phyloP scores from a whole-genome alignment of 2,888 invertebrate species.

The Leptinotarsa haldemani region DNA sequence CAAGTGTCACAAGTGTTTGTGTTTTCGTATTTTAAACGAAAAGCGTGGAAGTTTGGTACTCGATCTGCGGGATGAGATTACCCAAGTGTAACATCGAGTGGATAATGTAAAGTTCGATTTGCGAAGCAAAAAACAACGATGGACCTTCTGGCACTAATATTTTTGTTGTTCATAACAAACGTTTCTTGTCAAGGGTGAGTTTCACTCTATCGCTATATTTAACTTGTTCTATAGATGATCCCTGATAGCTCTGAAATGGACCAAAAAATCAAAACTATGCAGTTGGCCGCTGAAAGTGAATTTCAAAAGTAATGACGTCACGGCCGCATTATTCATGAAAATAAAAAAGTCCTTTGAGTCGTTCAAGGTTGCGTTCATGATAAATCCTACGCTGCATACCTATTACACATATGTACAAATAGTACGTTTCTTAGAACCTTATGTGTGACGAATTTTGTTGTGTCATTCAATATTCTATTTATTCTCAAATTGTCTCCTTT shows the following conservation, averaged over 20 bases:
- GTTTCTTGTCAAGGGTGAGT: constrained; percentile 8
- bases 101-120: constrained; percentile 3
- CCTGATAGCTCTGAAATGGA: neutral
- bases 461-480: neutral
- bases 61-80: neutral
- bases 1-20: neutral
- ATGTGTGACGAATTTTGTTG: neutral
- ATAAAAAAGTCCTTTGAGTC: constrained; percentile 9
- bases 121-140: neutral
- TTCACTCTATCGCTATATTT: neutral
- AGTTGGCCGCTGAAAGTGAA: neutral
- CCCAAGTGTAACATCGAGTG: neutral
- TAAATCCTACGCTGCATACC: constrained; percentile 9
- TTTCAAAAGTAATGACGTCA: constrained; percentile 2
- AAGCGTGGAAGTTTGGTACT: neutral
- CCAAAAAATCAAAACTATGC: neutral
- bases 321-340: neutral
- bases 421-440: neutral
- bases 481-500: neutral
- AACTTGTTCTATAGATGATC: no score
- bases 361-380: constrained; percentile 16
- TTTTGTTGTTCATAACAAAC: constrained; percentile 1
- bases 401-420: constrained; percentile 1
- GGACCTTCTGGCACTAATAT: neutral
- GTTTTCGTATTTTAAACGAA: neutral